A percentile compares a stretch with the other conserved stretches of the same genome.
Evolutionary conservation across 2,113 vertebrate species (phyloP).

Genomic region (Callionymus lyra): DNA sequence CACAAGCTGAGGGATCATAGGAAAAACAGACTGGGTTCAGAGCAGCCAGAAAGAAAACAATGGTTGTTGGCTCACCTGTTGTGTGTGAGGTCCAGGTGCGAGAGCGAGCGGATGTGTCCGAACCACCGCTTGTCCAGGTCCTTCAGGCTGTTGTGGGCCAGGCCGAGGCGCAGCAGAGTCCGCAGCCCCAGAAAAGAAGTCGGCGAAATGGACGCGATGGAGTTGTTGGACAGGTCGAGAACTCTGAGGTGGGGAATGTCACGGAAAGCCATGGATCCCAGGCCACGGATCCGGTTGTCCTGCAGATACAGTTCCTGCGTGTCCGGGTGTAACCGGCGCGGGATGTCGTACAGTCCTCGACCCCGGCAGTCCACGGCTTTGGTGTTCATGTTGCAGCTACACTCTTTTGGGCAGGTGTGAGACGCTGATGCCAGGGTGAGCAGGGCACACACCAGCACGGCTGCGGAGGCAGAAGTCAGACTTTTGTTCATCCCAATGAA

Average conservation of each 20-base stretch:
- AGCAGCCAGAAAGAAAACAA: background rate
- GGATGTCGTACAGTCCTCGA: slow-evolving; percentile 78
- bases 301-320: slow-evolving; percentile 81
- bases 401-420: slow-evolving; percentile 76
- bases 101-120: slow-evolving; percentile 73
- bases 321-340: slow-evolving; percentile 69
- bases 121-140: slow-evolving; percentile 80
- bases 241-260: slow-evolving; percentile 72
- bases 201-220: slow-evolving; percentile 74
- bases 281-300: slow-evolving; percentile 80
- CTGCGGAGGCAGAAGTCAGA: slow-evolving; percentile 54
- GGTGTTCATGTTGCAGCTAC: slow-evolving; percentile 71
- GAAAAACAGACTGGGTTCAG: background rate
- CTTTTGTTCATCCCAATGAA: too few relatives aligned
- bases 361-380: slow-evolving; percentile 83
- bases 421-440: slow-evolving; percentile 36
- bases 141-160: slow-evolving; percentile 80
- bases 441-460: slow-evolving; percentile 56
- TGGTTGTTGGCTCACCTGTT: slow-evolving; percentile 64
- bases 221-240: slow-evolving; percentile 88
- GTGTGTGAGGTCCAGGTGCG: slow-evolving; percentile 82
- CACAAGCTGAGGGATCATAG: slow-evolving; percentile 53
- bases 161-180: slow-evolving; percentile 74
- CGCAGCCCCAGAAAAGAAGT: slow-evolving; percentile 76
- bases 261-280: slow-evolving; percentile 75